These are phyloP conservation scores for Aphaenogaster floridana DNA, from an alignment of 1,140 invertebrate genomes.

Conservation along the genomic window DNA sequence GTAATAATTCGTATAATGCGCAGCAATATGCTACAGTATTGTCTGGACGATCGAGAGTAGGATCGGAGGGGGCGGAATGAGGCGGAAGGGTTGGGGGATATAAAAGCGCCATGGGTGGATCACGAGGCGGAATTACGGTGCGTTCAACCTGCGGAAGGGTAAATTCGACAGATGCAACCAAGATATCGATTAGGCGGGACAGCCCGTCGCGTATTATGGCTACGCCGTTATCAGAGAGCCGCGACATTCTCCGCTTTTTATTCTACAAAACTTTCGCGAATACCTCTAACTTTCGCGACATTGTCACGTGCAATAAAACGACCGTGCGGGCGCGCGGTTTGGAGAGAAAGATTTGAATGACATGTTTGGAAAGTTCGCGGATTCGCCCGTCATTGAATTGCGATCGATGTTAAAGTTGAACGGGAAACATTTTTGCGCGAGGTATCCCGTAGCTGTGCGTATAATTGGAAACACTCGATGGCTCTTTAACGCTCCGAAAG, in stretches of 20 bases:
- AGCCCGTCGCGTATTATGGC: conserved; percentile 36
- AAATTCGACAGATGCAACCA: conserved; percentile 84
- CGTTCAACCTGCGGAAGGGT: conserved; percentile 77
- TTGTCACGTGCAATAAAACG: background rate
- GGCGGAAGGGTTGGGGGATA: conserved; percentile 7
- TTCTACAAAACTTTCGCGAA: conserved; percentile 4
- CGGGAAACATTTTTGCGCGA: background rate
- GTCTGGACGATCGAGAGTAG: conserved; percentile 68
- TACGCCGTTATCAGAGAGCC: conserved; percentile 47
- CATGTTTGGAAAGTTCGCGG: background rate
- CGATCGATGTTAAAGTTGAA: background rate
- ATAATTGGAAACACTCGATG: conserved; percentile 44
- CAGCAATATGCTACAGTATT: conserved; percentile 80
- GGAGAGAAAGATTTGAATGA: background rate
- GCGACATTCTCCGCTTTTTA: conserved; percentile 18
- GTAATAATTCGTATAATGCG: conserved; percentile 79
- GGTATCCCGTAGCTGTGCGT: background rate
- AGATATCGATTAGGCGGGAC: conserved; percentile 78
- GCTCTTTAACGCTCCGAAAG: conserved; percentile 46
- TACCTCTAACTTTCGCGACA: background rate
- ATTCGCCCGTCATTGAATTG: background rate
- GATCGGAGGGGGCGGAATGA: background rate
- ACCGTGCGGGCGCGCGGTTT: background rate
- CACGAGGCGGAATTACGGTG: conserved; percentile 62
- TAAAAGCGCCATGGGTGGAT: conserved; percentile 45